These are phyloP conservation scores for Chydorus sphaericus DNA, from an alignment of 2,888 invertebrate species.

Conservation along the genomic window DNA sequence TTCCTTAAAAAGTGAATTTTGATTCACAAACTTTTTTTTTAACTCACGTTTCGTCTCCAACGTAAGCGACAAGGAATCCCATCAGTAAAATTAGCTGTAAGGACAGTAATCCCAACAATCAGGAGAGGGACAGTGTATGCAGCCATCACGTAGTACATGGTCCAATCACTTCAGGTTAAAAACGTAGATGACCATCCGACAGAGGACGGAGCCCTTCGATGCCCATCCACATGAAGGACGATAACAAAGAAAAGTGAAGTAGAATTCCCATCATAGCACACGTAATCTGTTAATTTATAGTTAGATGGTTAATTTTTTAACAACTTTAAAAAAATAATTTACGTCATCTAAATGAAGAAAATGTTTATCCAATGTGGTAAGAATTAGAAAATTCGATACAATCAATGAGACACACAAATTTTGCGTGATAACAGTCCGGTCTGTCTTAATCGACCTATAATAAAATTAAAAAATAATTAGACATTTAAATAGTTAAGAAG, in stretches of 20 bases:
- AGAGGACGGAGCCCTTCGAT: conserved; percentile 36
- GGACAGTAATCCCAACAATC: conserved; percentile 17
- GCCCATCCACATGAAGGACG: conserved; percentile 37
- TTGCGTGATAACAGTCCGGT: conserved; percentile 38
- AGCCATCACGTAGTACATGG: conserved; percentile 29
- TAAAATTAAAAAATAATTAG: not conserved
- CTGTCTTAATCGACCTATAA: conserved; percentile 19
- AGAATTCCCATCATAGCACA: conserved; percentile 31
- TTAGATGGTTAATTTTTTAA: not conserved
- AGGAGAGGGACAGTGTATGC: conserved; percentile 29
- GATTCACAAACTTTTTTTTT: conserved; percentile 7
- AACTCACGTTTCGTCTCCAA: conserved; percentile 20
- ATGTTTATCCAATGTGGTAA: conserved; percentile 23
- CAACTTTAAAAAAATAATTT: not conserved
- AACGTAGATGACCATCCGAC: conserved; percentile 34
- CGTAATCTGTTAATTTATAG: conserved; percentile 16
- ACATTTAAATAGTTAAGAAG: not conserved
- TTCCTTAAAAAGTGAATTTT: not conserved
- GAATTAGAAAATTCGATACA: conserved; percentile 34
- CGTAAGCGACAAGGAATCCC: conserved; percentile 18
- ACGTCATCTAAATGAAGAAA: conserved; percentile 19
- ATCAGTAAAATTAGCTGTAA: conserved; percentile 14
- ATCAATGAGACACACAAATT: conserved; percentile 36
- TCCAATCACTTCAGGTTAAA: conserved; percentile 29
- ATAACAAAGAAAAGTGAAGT: conserved; percentile 34